Conservation (phyloP, 2,797 vertebrate species). For the Ciconia nigra region DNA sequence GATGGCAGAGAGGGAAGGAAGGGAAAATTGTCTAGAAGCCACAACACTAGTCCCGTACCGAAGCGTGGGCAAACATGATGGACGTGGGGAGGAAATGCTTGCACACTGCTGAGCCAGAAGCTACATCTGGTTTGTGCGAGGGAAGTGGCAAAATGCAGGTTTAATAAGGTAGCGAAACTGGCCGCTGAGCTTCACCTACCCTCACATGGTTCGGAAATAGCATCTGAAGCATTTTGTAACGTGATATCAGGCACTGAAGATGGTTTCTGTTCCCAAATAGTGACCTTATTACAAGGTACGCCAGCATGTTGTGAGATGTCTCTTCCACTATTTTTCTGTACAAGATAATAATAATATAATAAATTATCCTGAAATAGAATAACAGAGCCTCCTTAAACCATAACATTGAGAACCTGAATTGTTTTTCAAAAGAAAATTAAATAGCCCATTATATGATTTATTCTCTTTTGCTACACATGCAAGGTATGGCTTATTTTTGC, state of each 20-base stretch:
- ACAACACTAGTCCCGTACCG: fast-evolving
- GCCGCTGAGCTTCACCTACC: neutral
- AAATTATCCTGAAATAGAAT: neutral
- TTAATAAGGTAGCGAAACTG: fast-evolving
- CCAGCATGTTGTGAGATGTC: neutral
- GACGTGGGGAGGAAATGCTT: neutral
- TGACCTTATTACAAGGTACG: neutral
- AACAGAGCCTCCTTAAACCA: constrained; percentile 48
- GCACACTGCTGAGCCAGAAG: neutral
- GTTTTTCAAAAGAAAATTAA: constrained; percentile 27
- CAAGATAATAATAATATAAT: neutral
- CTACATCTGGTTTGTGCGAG: neutral
- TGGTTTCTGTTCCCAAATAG: neutral
- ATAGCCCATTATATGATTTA: constrained; percentile 15
- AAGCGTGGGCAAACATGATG: neutral
- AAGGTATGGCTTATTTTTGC: constrained; percentile 29
- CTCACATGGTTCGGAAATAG: neutral
- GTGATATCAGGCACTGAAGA: neutral
- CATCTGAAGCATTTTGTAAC: neutral
- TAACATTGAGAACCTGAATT: constrained; percentile 5
- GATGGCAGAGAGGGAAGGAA: neutral
- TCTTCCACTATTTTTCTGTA: constrained; percentile 28
- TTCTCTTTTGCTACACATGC: neutral
- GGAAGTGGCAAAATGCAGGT: neutral
- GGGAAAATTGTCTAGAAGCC: neutral